These are phyloP conservation scores for Bellardia bayeri DNA, from an alignment of 2,888 invertebrate species.

Conservation along the genomic window DNA sequence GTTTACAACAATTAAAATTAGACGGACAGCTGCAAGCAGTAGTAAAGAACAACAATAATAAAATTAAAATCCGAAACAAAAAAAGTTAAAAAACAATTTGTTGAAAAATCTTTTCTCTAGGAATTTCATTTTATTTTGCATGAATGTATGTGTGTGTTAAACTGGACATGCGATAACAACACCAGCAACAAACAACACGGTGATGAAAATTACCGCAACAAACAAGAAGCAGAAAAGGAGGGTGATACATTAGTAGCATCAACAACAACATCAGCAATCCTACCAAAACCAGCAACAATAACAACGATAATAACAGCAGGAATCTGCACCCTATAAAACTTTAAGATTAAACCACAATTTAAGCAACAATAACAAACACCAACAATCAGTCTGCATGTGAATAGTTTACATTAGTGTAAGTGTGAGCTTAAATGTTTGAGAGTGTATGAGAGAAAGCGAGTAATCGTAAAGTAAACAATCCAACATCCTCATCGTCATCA, in stretches of 20 bases:
- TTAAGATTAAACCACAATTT: slow-evolving; percentile 60
- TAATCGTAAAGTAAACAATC: slow-evolving; percentile 43
- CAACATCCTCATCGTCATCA: slow-evolving; percentile 42
- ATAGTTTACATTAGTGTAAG: not conserved
- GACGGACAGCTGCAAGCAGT: not conserved
- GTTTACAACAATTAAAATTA: slow-evolving; percentile 49
- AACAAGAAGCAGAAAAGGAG: not conserved
- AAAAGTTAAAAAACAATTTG: not conserved
- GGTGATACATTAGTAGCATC: slow-evolving; percentile 20
- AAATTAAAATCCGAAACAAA: slow-evolving; percentile 11
- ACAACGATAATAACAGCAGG: slow-evolving; percentile 60
- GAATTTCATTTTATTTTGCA: slow-evolving; percentile 5
- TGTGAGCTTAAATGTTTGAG: slow-evolving; percentile 22
- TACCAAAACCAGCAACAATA: slow-evolving; percentile 73
- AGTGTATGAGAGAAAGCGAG: slow-evolving; percentile 1
- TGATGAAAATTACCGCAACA: slow-evolving; percentile 33
- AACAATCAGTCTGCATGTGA: slow-evolving; percentile 25
- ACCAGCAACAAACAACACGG: not conserved
- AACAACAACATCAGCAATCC: slow-evolving; percentile 31
- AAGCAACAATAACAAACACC: slow-evolving; percentile 62
- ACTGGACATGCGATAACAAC: slow-evolving; percentile 46
- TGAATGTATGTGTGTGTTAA: slow-evolving; percentile 1
- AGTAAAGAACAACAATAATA: slow-evolving; percentile 27
- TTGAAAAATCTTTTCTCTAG: slow-evolving; percentile 24
- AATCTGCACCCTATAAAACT: slow-evolving; percentile 72